These are phyloP conservation scores for Candidula unifasciata DNA, from an alignment of 2,888 invertebrate species.

Conservation along the genomic window DNA sequence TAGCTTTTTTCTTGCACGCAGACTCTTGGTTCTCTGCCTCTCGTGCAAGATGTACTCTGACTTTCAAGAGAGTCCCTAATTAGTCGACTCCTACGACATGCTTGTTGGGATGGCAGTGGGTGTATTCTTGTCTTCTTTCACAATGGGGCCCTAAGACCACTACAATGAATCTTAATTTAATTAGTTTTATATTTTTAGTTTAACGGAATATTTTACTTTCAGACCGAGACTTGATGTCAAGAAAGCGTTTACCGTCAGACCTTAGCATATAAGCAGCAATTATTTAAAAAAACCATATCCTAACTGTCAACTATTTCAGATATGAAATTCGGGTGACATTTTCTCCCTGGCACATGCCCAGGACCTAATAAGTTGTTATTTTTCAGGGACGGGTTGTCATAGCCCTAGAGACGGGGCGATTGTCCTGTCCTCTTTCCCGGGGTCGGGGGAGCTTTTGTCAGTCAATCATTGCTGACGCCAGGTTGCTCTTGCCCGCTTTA, in stretches of 20 bases:
- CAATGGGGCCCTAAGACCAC: too few species aligned
- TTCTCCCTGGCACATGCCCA: neutral
- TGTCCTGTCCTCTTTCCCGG: neutral
- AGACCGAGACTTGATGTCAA: too few species aligned
- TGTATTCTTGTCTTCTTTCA: too few species aligned
- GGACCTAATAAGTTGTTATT: neutral
- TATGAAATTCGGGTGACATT: neutral
- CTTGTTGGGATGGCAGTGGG: too few species aligned
- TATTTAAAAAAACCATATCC: neutral
- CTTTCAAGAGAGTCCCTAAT: too few species aligned
- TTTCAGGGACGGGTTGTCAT: neutral
- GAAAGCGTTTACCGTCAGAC: neutral
- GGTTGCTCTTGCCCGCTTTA: constrained; percentile 16
- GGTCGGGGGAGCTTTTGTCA: constrained; percentile 3
- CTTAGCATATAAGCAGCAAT: neutral
- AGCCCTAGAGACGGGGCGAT: constrained; percentile 29
- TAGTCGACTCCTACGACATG: too few species aligned
- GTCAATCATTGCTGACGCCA: constrained; percentile 29
- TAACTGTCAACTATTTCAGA: constrained; percentile 13
- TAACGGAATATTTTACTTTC: too few species aligned
- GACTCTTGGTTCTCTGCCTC: too few species aligned
- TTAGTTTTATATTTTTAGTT: too few species aligned
- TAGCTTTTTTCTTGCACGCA: too few species aligned
- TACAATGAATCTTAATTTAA: too few species aligned
- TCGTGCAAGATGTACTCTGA: too few species aligned